These are phyloP conservation scores for Aphidius colemani DNA, from an alignment of 2,888 invertebrate species.

Conservation along the genomic window DNA sequence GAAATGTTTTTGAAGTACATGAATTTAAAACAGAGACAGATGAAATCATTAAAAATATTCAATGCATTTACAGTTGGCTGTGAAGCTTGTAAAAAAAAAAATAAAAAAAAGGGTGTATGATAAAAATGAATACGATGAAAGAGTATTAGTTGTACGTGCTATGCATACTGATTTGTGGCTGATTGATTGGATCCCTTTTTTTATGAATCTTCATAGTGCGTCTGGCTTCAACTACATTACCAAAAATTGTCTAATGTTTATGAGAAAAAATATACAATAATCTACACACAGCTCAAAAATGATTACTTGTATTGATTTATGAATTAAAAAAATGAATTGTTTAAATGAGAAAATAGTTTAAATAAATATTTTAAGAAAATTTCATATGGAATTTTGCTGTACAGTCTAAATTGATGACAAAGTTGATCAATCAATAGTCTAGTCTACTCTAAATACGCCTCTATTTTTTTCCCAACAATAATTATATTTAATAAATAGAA, in stretches of 20 bases:
- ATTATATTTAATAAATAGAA: no score
- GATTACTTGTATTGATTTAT: no score
- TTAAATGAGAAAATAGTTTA: no score
- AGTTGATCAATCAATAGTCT: conserved; percentile 58
- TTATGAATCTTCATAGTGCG: conserved; percentile 40
- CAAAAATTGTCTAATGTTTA: background rate
- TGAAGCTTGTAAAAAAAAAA: conserved; percentile 13
- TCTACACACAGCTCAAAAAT: no score
- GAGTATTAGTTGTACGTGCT: conserved; percentile 60
- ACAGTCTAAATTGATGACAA: conserved; percentile 58
- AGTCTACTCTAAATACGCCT: conserved; percentile 26
- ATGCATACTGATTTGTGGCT: conserved; percentile 60
- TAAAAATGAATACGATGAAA: conserved; percentile 59
- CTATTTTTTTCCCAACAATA: no score
- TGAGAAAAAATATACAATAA: no score
- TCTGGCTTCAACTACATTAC: conserved; percentile 11
- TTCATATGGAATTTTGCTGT: conserved; percentile 46
- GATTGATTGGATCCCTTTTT: conserved; percentile 59
- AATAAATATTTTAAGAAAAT: no score
- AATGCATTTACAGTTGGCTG: conserved; percentile 1
- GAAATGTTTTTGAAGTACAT: no score
- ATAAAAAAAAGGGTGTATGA: conserved; percentile 15
- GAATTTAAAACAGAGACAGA: background rate
- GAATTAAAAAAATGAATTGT: no score
- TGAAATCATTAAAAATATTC: background rate